A percentile compares a stretch with the other conserved stretches of the same genome.
Evolutionary conservation across 2,797 vertebrate genomes (phyloP).

Genomic region (Craterocephalus amniculus): DNA sequence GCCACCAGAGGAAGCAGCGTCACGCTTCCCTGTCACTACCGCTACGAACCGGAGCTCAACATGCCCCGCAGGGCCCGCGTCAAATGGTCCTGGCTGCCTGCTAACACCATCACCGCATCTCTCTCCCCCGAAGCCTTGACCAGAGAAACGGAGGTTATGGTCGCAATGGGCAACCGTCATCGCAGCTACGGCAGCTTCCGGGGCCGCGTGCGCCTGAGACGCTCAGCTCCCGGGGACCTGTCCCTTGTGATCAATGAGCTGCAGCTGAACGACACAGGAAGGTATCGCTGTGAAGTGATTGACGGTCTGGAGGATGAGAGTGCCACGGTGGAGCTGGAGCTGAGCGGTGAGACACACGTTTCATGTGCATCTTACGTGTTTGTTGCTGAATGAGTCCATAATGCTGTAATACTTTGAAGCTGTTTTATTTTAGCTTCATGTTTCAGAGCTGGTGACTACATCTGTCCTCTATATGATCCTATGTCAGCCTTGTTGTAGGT

Average conservation of each 20-base stretch:
- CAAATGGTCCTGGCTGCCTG: constrained; percentile 91
- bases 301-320: constrained; percentile 94
- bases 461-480: background rate
- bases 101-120: constrained; percentile 47
- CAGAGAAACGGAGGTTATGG: constrained; percentile 88
- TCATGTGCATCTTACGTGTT: background rate
- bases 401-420: background rate
- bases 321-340: constrained; percentile 87
- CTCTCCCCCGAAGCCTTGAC: constrained; percentile 60
- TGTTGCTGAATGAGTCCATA: background rate
- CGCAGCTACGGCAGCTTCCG: constrained; percentile 87
- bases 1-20: constrained; percentile 85
- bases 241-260: constrained; percentile 87
- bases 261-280: constrained; percentile 86
- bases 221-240: constrained; percentile 67
- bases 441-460: background rate
- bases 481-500: background rate
- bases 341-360: constrained; percentile 81
- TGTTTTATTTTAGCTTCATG: background rate
- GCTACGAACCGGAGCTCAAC: constrained; percentile 79
- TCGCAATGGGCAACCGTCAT: constrained; percentile 85
- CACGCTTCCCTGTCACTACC: constrained; percentile 89
- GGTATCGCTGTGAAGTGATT: constrained; percentile 93
- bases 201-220: constrained; percentile 85
- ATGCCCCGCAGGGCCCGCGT: constrained; percentile 83